A percentile compares a stretch with the other conserved stretches of the same genome.
These are phyloP conservation scores for Bufotes viridis DNA, from an alignment of 2,797 vertebrate genomes.

Conservation along the genomic window DNA sequence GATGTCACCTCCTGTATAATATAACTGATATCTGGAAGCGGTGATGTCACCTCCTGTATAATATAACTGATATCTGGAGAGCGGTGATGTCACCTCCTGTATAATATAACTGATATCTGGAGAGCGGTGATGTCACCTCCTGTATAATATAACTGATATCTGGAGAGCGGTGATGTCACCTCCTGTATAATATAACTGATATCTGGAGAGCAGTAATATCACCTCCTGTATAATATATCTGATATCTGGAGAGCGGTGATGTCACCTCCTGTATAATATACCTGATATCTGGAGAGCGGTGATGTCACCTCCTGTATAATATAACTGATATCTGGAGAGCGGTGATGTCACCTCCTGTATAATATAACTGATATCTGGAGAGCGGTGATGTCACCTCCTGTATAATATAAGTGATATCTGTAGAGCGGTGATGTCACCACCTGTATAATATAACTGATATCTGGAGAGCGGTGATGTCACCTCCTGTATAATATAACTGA, in stretches of 20 bases:
- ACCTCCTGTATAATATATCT: background rate
- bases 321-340: background rate
- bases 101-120: background rate
- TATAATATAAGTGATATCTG: background rate
- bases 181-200: background rate
- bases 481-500: background rate
- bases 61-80: background rate
- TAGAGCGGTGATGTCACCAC: background rate
- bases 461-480: background rate
- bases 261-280: background rate
- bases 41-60: background rate
- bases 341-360: background rate
- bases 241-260: background rate
- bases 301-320: background rate
- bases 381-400: background rate
- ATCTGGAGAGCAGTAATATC: background rate
- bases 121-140: background rate
- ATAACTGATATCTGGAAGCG: background rate
- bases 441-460: background rate
- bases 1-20: background rate
- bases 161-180: background rate
- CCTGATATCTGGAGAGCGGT: background rate
- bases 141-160: background rate
- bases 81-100: background rate
- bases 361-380: background rate